phyloP scores from a whole-genome alignment of 2,113 vertebrate species.

The Gnathonemus longibarbis region DNA sequence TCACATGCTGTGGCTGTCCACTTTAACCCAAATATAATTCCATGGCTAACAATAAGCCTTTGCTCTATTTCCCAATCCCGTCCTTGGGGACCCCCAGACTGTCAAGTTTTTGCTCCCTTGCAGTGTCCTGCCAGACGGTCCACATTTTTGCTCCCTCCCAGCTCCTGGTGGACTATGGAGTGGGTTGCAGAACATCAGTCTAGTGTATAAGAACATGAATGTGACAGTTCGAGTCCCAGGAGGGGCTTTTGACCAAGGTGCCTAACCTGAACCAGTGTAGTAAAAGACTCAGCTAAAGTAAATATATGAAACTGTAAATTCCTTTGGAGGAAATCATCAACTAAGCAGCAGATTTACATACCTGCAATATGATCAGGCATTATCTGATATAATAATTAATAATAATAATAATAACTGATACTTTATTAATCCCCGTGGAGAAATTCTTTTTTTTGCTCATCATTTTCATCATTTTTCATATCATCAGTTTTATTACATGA shows the following conservation, averaged over 20 bases:
- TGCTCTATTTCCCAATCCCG: not conserved
- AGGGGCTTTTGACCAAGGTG: not conserved
- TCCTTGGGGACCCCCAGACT: not conserved
- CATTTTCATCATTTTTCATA: not conserved
- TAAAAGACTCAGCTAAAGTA: not conserved
- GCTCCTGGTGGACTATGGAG: not conserved
- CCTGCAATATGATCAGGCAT: not conserved
- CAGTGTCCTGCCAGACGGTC: not conserved
- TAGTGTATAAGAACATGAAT: not conserved
- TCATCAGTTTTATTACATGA: not conserved
- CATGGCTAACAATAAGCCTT: not conserved
- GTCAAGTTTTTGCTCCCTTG: not conserved
- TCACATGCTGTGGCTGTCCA: not conserved
- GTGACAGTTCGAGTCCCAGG: not conserved
- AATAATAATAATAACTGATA: no score
- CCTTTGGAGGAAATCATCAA: not conserved
- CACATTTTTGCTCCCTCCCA: not conserved
- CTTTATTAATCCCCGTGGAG: no score
- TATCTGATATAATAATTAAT: no score
- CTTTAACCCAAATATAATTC: not conserved
- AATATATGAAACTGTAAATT: not conserved
- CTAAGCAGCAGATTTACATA: not conserved
- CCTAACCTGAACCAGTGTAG: not conserved
- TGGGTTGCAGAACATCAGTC: not conserved
- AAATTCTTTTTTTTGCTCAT: no score